Evolutionary conservation across 92 coral and sea anemone species (phyloP).

Genomic region (Porites lobata): DNA sequence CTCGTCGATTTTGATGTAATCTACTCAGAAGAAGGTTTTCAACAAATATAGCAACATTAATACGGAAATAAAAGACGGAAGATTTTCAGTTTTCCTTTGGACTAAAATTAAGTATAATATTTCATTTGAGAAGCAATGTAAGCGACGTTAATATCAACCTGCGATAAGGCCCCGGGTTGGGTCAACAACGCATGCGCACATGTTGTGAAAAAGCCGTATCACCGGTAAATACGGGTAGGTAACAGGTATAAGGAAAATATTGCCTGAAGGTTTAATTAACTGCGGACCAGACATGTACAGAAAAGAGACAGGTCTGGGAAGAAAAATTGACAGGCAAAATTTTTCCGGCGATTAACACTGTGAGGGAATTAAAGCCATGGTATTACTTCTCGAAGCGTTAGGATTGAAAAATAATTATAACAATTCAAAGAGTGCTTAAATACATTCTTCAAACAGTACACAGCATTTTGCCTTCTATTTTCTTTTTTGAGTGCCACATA

Average conservation of each 20-base stretch:
- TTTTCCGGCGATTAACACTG: too few species aligned
- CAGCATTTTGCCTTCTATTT: too few species aligned
- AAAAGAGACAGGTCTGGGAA: neutral
- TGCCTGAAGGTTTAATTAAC: neutral
- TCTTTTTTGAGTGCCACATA: too few species aligned
- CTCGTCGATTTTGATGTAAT: neutral
- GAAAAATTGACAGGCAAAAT: too few species aligned
- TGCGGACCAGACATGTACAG: neutral
- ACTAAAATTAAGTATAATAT: neutral
- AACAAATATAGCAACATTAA: neutral
- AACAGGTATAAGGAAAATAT: slow-evolving; percentile 23
- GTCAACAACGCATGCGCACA: slow-evolving; percentile 23
- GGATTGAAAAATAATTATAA: too few species aligned
- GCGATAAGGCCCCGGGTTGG: neutral
- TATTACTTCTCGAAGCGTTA: too few species aligned
- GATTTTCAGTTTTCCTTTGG: neutral
- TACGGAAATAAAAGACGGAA: neutral
- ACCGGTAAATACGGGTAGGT: slow-evolving; percentile 39
- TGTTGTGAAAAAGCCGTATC: neutral
- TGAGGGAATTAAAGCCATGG: too few species aligned
- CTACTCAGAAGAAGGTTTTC: neutral
- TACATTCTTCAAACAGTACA: too few species aligned
- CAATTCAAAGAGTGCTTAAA: too few species aligned
- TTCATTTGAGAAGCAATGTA: slow-evolving; percentile 25
- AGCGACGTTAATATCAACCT: neutral